Base-by-base conservation (phyloP, 2,888 invertebrate genomes). In the Homarus gammarus region DNA sequence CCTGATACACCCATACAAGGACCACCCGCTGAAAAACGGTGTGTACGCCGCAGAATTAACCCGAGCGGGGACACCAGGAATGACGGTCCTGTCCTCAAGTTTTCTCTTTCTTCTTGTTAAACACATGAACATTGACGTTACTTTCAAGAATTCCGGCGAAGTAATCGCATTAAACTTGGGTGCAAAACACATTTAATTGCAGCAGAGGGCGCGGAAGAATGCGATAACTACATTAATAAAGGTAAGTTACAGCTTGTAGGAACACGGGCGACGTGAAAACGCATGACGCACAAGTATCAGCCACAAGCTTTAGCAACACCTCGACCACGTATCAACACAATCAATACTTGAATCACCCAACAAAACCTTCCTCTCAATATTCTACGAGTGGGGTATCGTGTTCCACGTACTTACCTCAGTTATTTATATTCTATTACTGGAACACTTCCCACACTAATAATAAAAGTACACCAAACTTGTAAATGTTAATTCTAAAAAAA, bases 191-290 rank as follows among this genome's bases (percentile, higher is more conserved):
- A 84, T 84, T 75, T 84, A 84, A 84, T 84, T 84, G 84, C 56
- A 15, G 73, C 72, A 38, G 84, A 61, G 70, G 51, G 56, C 73
- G 73, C 56, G 84, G 84, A 75, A 51, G 84, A 72, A 38, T 49
- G 84, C 84, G 38, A 75, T 84, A 84, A 84, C 73, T 84, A 61
- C 84, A 84, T 84, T 84, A 84, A 84, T 84, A 84, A 84, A 84
- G 51, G 22, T 56, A 84, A 84, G 44, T n/a, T 84, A 84, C 73
- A 31, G 40, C 31, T n/a, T 22, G 83, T 49, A 56, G 40, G 72
- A 51, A 72, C 36, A n/a, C 38, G 51, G 75, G 33, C 40, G n/a
- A 83, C 36, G 51, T 27, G 64, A 64, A 27, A n/a, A 64, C 64
- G 27, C 64, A 64, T 27, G 64, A 64, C 64, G 64, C 27, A 64